phyloP scores from a whole-genome alignment of 2,888 invertebrate species.

The Thysanoteuthis rhombus region DNA sequence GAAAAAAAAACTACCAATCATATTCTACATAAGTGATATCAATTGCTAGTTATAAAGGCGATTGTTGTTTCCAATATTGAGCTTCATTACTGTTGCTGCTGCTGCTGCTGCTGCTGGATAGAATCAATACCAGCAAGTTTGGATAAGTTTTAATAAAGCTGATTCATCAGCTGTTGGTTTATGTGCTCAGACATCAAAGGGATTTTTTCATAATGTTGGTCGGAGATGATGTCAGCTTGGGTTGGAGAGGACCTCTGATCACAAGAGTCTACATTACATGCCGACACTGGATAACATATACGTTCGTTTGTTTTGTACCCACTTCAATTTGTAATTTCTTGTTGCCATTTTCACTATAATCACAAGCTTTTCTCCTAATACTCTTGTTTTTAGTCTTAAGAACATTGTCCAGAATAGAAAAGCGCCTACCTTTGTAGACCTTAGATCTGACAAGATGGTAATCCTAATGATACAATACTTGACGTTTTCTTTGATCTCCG shows the following conservation, averaged over 20 bases:
- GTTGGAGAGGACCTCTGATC: neutral
- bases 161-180: neutral
- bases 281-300: neutral
- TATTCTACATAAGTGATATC: too few relatives aligned
- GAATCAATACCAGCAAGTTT: neutral
- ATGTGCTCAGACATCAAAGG: neutral
- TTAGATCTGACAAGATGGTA: neutral
- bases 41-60: neutral
- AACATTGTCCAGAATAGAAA: neutral
- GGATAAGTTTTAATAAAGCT: neutral
- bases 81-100: neutral
- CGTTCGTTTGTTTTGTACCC: neutral
- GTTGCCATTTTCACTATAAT: neutral
- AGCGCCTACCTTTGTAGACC: neutral
- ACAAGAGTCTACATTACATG: neutral
- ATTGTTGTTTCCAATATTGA: neutral
- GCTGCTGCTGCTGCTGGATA: neutral
- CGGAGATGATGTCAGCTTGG: neutral
- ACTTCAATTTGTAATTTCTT: neutral
- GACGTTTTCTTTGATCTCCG: neutral
- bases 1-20: too few relatives aligned
- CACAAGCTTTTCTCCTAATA: neutral
- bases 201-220: neutral
- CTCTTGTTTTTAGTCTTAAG: neutral
- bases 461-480: neutral